Evolutionary conservation across 2,797 vertebrate genomes (phyloP), one percentile per base, ranked within the genome.

Genomic region (Galago senegalensis): DNA sequence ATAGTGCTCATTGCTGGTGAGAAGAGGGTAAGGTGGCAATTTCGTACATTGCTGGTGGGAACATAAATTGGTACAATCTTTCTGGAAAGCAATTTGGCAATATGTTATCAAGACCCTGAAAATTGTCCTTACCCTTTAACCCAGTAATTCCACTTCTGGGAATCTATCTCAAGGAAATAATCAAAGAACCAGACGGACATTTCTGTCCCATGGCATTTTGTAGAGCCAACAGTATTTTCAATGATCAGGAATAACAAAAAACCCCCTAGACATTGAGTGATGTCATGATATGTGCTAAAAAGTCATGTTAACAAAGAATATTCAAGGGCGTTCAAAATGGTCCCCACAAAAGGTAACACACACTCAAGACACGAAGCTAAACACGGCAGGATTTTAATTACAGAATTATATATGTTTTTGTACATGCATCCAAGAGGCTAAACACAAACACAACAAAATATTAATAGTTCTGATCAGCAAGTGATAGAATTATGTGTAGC

Each of bases 81-180:
- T 95, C 96, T 89, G 96, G 89, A 97, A 87, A 89, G 89, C 89
- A 95, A 95, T 97, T 95, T 97, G 96, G 67, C 91, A 93, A 95
- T 94, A 88, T 94, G 95, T 94, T 95, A 97, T 98, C 96, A 97
- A 96, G 96, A 96, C 87, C 95, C 96, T 97, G 96, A 94, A 98
- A 97, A 97, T 90, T 89, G 58, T 89, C 93, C 91, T 97, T 86
- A 89, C 89, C 95, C 96, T 96, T 96, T 96, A 69, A 96, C 97
- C 95, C 84, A 82, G 94, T 79, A 91, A 96, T 95, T 95, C 70
- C 63, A 87, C 77, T 96, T 94, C 94, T 96, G 96, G 96, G 95
- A 97, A 97, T 85, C 89, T 88, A 89, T 89, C 91, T 80, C 79
- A 75, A 91, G 91, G 82, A 95, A 95, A 80, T 72, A 85, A 89